These are phyloP conservation scores for Gymnoscopelus braueri DNA, from an alignment of 2,797 vertebrate species.

Conservation along the genomic window DNA sequence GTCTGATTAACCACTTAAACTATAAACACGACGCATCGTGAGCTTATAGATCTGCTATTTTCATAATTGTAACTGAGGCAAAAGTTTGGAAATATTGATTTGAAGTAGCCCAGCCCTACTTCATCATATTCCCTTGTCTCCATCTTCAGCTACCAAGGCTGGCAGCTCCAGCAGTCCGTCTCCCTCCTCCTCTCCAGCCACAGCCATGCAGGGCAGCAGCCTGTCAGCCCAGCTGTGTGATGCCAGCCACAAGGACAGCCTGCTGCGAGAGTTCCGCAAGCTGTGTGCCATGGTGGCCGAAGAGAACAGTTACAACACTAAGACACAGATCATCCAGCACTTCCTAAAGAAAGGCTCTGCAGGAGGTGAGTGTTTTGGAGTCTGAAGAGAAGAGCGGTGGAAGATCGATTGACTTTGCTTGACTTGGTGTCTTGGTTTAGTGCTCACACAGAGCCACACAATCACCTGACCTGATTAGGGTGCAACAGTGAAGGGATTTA, in stretches of 20 bases:
- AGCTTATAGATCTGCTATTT: no score
- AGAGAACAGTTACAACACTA: constrained; percentile 92
- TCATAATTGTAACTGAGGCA: no score
- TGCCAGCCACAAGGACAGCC: constrained; percentile 92
- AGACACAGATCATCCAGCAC: constrained; percentile 95
- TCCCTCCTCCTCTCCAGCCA: constrained; percentile 62
- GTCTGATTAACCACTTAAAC: no score
- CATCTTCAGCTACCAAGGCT: constrained; percentile 76
- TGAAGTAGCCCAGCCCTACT: neutral
- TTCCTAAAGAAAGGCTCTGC: constrained; percentile 90
- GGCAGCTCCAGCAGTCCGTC: constrained; percentile 67
- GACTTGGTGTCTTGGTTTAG: no score
- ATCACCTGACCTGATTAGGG: no score
- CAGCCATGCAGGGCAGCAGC: constrained; percentile 66
- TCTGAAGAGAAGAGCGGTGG: neutral
- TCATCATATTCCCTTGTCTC: neutral
- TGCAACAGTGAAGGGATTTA: no score
- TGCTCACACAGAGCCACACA: no score
- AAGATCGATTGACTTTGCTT: no score
- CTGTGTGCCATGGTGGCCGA: constrained; percentile 93
- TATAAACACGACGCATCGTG: no score
- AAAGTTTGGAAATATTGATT: no score
- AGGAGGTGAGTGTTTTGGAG: constrained; percentile 82
- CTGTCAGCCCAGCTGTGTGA: constrained; percentile 87
- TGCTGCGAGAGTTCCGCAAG: constrained; percentile 94